Percentiles rank a stretch among this genome's conserved stretches.
Evolutionary conservation across 2,888 invertebrate species (phyloP).

Genomic region (Leuctra nigra): DNA sequence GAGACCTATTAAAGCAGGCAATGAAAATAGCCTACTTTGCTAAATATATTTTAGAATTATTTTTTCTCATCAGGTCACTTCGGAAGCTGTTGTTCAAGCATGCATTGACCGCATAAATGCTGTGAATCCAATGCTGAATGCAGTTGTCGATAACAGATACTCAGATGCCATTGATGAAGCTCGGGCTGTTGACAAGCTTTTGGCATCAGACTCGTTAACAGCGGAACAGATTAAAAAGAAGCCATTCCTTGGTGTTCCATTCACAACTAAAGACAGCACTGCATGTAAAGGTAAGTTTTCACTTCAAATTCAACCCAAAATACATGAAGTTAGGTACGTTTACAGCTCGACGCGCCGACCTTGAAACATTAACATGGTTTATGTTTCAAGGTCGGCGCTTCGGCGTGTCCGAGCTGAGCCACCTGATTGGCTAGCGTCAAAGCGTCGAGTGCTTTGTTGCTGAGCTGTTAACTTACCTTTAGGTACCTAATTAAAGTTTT

Average conservation of each 20-base stretch:
- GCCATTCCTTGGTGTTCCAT: conserved; percentile 87
- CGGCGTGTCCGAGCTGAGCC: no score
- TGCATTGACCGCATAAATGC: conserved; percentile 72
- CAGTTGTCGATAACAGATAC: conserved; percentile 75
- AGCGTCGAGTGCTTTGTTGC: no score
- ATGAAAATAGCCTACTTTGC: no score
- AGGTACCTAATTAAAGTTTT: not conserved
- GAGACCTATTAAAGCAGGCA: no score
- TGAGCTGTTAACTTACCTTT: no score
- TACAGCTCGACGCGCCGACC: no score
- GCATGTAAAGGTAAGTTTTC: conserved; percentile 56
- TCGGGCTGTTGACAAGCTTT: conserved; percentile 57
- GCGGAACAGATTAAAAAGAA: conserved; percentile 57
- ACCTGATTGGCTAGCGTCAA: no score
- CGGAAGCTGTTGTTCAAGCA: conserved; percentile 60
- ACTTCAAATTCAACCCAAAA: not conserved
- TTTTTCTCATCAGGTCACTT: conserved; percentile 51
- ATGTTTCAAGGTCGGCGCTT: no score
- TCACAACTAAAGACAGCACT: conserved; percentile 87
- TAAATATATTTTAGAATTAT: no score
- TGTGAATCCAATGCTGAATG: conserved; percentile 71
- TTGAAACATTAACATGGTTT: no score
- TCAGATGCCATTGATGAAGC: conserved; percentile 74
- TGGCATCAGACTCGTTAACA: conserved; percentile 50
- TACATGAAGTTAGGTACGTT: not conserved